Evolutionary conservation across 2,113 vertebrate species (phyloP).

Genomic region (Orcinus orca): DNA sequence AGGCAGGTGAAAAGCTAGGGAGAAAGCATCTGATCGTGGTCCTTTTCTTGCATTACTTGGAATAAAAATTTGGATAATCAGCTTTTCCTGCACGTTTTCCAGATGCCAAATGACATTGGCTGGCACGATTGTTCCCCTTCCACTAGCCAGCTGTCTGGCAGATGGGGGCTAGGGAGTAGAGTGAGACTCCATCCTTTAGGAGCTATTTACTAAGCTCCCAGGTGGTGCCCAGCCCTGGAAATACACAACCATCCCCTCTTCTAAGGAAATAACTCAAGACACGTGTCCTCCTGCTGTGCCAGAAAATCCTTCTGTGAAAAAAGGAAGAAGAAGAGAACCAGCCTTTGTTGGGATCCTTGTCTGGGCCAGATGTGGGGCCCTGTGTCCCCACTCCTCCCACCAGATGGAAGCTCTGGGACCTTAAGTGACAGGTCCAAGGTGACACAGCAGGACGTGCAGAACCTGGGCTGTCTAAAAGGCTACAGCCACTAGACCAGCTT

Average conservation of each 20-base stretch:
- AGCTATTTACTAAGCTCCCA: conserved; percentile 31
- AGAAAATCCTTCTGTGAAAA: background rate
- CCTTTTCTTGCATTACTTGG: background rate
- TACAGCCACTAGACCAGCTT: background rate
- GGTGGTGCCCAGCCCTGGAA: background rate
- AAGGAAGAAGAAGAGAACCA: background rate
- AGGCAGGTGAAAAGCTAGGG: background rate
- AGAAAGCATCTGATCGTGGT: background rate
- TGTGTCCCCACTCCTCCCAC: background rate
- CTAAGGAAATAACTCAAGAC: background rate
- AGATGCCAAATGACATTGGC: conserved; percentile 31
- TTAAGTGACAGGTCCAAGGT: background rate
- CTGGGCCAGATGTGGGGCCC: background rate
- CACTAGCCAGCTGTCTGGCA: conserved; percentile 15
- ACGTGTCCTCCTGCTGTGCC: background rate
- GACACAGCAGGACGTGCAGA: background rate
- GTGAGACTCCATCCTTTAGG: background rate
- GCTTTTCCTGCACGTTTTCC: background rate
- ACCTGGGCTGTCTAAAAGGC: background rate
- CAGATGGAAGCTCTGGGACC: background rate
- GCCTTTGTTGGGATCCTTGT: background rate
- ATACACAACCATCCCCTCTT: background rate
- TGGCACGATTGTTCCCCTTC: background rate
- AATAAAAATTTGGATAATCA: background rate
- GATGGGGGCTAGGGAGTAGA: background rate